These are phyloP conservation scores for Paradisaea rubra DNA, from an alignment of 2,113 vertebrate species.

Conservation along the genomic window DNA sequence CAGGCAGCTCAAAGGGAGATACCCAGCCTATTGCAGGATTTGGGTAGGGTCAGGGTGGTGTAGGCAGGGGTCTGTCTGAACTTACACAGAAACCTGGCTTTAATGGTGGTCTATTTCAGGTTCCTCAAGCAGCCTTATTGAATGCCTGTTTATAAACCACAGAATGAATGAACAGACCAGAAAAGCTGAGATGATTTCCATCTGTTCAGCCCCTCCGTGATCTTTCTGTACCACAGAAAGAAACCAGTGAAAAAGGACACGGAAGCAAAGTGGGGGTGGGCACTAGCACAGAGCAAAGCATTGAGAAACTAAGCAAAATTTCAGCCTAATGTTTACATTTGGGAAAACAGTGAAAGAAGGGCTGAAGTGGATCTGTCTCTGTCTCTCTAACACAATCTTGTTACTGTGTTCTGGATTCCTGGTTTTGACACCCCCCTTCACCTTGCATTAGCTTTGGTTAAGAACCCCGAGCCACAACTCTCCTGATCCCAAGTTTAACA, in stretches of 20 bases:
- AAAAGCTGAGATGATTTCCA: background rate
- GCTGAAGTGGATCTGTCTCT: background rate
- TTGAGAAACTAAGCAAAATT: background rate
- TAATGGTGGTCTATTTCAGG: background rate
- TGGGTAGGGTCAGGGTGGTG: background rate
- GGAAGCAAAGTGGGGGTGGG: background rate
- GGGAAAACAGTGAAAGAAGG: background rate
- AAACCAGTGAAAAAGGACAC: background rate
- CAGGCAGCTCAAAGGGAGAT: background rate
- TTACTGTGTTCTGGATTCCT: background rate
- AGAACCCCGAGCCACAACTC: background rate
- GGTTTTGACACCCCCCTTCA: background rate
- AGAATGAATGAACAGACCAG: background rate
- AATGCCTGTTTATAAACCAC: background rate
- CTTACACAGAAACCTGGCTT: background rate
- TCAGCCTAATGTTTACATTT: background rate
- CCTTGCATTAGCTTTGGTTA: background rate
- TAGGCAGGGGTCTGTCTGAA: background rate
- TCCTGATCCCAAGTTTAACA: background rate
- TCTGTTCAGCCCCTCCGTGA: background rate
- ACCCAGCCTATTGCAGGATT: rapidly evolving
- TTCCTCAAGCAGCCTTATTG: background rate
- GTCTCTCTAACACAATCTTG: background rate
- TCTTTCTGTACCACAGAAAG: background rate
- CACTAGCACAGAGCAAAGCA: background rate